Conservation (phyloP, 2,113 vertebrate species). For the Steatornis caripensis region DNA sequence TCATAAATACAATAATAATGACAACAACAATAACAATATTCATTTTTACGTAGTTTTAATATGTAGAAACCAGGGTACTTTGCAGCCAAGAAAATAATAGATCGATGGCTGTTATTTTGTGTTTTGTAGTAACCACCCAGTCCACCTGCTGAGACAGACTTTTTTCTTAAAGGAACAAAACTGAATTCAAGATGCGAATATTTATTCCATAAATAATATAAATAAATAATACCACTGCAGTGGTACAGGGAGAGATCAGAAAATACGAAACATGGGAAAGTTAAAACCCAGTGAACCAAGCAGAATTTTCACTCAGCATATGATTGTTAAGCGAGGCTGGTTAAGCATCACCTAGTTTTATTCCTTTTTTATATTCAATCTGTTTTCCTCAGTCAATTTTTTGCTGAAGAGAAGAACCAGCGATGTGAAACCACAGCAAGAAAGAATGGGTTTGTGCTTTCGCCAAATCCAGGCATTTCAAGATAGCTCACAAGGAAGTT, state of each 20-base stretch:
- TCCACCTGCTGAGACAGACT: not conserved
- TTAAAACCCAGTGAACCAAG: not conserved
- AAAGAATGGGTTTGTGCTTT: not conserved
- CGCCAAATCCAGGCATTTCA: not conserved
- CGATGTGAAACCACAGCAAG: not conserved
- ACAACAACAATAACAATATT: not conserved
- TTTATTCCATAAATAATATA: not conserved
- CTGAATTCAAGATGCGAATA: not conserved
- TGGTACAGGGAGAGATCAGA: not conserved
- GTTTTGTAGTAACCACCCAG: not conserved
- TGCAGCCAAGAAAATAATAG: not conserved
- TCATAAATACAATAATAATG: not conserved
- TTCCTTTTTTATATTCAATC: not conserved
- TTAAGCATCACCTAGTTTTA: not conserved
- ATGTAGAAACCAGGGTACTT: not conserved
- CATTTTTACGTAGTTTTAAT: not conserved
- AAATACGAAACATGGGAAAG: not conserved
- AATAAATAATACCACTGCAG: not conserved
- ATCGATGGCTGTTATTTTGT: not conserved
- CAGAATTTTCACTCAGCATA: not conserved
- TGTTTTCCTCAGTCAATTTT: not conserved
- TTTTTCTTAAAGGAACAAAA: not conserved
- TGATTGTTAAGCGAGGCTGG: not conserved
- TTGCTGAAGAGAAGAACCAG: not conserved
- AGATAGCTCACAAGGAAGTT: not conserved